These are phyloP conservation scores for Chrysoperla carnea DNA, from an alignment of 1,140 invertebrate genomes.

Conservation along the genomic window DNA sequence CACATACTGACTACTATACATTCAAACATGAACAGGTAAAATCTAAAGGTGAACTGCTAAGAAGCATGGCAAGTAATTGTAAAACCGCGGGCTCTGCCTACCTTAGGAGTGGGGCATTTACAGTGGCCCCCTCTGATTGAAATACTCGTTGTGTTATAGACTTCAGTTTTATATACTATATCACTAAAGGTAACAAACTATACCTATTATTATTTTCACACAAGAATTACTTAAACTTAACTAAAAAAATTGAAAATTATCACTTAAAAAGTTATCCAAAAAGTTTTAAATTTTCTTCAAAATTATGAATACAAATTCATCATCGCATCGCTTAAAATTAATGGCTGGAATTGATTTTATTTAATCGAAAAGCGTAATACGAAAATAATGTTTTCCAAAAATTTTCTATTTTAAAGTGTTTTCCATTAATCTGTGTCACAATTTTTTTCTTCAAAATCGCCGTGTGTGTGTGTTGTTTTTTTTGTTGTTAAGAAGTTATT, in stretches of 20 bases:
- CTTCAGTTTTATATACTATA: no score
- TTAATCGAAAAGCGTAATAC: no score
- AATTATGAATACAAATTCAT: conserved; percentile 1
- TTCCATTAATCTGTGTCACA: neutral
- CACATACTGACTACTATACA: neutral
- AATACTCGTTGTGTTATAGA: no score
- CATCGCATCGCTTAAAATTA: neutral
- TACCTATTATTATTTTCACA: no score
- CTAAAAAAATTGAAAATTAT: no score
- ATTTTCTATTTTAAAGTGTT: neutral
- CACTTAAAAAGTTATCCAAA: no score
- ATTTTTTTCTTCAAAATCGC: neutral
- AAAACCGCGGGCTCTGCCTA: neutral
- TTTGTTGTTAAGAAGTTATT: no score
- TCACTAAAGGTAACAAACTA: no score
- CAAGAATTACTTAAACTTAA: no score
- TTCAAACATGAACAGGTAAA: neutral
- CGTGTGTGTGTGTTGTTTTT: neutral
- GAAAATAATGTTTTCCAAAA: neutral
- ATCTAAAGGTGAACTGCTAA: neutral
- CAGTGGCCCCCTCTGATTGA: no score
- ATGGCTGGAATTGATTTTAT: no score
- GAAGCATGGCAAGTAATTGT: neutral
- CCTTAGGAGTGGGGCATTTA: no score
- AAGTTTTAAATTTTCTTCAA: neutral